Base-by-base conservation (phyloP, 1,140 invertebrate species). In the Augochlora pura region DNA sequence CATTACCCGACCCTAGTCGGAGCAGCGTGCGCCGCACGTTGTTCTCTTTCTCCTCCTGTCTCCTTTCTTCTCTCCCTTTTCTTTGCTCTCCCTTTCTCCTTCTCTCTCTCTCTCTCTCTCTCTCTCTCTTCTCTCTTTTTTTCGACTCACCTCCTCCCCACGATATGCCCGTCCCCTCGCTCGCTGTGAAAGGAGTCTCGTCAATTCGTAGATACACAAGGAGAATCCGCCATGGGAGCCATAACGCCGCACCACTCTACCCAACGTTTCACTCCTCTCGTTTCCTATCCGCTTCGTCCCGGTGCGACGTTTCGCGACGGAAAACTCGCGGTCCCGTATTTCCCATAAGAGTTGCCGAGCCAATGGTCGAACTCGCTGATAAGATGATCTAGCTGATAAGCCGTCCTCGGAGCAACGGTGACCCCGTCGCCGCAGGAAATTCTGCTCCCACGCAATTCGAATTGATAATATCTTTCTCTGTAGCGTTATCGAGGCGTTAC, bases 1-100 rank as follows among this genome's bases (percentile, higher is more conserved):
- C 83, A 81, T 87, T 87, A 87, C 65, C 64, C 71, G 62, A 65
- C 86, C 85, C 77, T 73, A 82, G 71, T 57, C 46, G 32, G 27
- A 54, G 25, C 54, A 54, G 25, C 54, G 57, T 72, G 46, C 81
- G 63, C 69, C 52, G 49, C 71, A 62, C 18, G 25, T 66, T 39
- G 66, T n/a, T 76, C 42, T 38, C 38, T 25, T 38, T 49, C 62
- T 66, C 21, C 54, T 21, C 6, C 54, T 57, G 54, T 57, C 18
- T 57, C 21, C 21, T 57, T n/a, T n/a, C 54, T 57, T 57, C n/a
- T n/a, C 21, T 21, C n/a, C 9, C n/a, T 78, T 60, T 66, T 46
- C 42, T 62, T n/a, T 68, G 38, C 60, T 54, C 27, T 69, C 59
- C 25, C 25, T 21, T n/a, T 39, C 46, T 69, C 42, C 25, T 25